phyloP scores from a whole-genome alignment of 2,113 vertebrate genomes.

The Steatornis caripensis region DNA sequence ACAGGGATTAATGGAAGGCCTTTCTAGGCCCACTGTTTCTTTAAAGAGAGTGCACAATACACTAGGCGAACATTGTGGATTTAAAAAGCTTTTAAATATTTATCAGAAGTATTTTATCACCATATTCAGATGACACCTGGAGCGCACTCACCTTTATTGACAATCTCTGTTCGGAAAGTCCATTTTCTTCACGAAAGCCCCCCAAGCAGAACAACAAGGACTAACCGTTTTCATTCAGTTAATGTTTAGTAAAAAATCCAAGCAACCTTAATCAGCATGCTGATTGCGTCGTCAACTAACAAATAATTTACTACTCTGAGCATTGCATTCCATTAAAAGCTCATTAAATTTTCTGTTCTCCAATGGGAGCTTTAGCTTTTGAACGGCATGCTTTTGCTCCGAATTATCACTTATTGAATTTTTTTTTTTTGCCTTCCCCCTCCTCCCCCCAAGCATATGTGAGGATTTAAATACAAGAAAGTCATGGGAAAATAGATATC shows the following conservation, averaged over 20 bases:
- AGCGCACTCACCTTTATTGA: slow-evolving; percentile 82
- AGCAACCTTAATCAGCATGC: slow-evolving; percentile 84
- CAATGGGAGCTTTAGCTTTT: slow-evolving; percentile 80
- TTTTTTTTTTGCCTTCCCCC: too few relatives aligned
- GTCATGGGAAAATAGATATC: not conserved
- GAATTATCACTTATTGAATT: slow-evolving; percentile 67
- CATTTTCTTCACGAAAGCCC: slow-evolving; percentile 74
- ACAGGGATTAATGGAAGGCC: slow-evolving; percentile 41
- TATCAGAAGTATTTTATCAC: slow-evolving; percentile 75
- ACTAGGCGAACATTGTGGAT: slow-evolving; percentile 49
- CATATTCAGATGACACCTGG: slow-evolving; percentile 76
- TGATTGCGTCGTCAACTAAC: slow-evolving; percentile 84
- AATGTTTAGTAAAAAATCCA: slow-evolving; percentile 80
- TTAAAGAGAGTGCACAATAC: slow-evolving; percentile 64
- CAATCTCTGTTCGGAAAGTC: slow-evolving; percentile 73
- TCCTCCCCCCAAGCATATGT: not conserved
- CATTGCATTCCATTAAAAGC: slow-evolving; percentile 83
- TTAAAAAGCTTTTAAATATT: slow-evolving; percentile 79
- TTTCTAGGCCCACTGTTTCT: slow-evolving; percentile 68
- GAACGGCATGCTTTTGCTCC: slow-evolving; percentile 67
- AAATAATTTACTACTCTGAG: slow-evolving; percentile 86
- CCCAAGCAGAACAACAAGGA: slow-evolving; percentile 74
- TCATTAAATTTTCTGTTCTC: slow-evolving; percentile 85
- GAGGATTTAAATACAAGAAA: slow-evolving; percentile 31
- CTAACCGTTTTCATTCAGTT: slow-evolving; percentile 75